Conservation (phyloP, 2,888 invertebrate species). For the Tenodera sinensis region DNA sequence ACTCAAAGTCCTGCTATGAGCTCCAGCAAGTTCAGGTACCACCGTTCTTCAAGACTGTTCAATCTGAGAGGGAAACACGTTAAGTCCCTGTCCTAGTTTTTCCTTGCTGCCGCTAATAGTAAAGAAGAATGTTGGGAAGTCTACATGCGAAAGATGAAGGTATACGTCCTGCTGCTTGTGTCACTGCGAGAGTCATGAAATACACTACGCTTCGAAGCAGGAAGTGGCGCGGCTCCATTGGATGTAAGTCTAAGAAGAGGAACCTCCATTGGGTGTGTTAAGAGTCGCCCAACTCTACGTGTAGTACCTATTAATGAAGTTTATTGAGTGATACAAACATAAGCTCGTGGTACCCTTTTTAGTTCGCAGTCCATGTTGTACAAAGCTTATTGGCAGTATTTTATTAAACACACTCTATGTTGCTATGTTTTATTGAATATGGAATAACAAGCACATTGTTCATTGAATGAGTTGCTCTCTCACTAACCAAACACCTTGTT, state of each 20-base stretch:
- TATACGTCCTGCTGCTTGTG: constrained; percentile 36
- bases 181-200: constrained; percentile 28
- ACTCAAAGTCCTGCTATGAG: not conserved
- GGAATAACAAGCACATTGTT: no score
- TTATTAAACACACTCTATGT: no score
- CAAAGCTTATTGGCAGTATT: no score
- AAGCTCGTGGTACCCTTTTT: no score
- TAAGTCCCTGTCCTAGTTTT: constrained; percentile 39
- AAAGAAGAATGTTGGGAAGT: constrained; percentile 29
- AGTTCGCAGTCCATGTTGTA: no score
- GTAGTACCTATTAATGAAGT: no score
- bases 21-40: constrained; percentile 4
- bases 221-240: not conserved
- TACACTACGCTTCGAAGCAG: not conserved
- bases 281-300: no score
- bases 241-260: constrained; percentile 12
- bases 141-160: constrained; percentile 33
- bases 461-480: no score
- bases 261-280: constrained; percentile 22
- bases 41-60: constrained; percentile 34
- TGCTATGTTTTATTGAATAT: no score
- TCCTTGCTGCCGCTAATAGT: constrained; percentile 35
- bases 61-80: constrained; percentile 36
- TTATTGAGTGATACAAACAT: no score
- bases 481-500: no score